Evolutionary conservation across 2,888 invertebrate genomes (phyloP).

Genomic region (Eretmocerus hayati): DNA sequence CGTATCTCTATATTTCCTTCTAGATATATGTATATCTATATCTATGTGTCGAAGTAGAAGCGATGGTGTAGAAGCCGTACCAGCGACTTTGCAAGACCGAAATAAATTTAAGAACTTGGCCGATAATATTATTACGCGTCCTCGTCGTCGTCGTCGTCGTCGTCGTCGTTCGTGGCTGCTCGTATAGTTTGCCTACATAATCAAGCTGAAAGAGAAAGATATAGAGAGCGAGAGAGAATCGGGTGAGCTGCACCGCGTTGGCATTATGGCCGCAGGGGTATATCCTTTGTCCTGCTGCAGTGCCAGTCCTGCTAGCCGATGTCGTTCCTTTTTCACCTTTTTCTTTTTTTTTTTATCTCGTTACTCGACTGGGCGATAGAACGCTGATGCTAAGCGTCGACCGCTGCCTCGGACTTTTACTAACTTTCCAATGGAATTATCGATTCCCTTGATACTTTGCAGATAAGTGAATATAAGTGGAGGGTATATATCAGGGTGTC

Average conservation of each 20-base stretch:
- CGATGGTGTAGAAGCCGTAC: no score
- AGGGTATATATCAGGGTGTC: no score
- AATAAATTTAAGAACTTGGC: slow-evolving; percentile 24
- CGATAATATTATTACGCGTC: slow-evolving; percentile 23
- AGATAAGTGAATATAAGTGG: no score
- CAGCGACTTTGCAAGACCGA: slow-evolving; percentile 14
- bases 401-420: slow-evolving; percentile 10
- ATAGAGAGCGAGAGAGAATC: no score
- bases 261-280: background rate
- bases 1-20: background rate
- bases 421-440: slow-evolving; percentile 14
- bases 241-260: no score
- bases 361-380: background rate
- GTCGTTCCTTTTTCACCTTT: background rate
- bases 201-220: slow-evolving; percentile 7
- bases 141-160: background rate
- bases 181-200: slow-evolving; percentile 3
- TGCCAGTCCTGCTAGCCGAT: no score
- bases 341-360: background rate
- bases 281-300: background rate
- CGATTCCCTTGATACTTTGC: slow-evolving; percentile 3
- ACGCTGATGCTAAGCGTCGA: background rate
- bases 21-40: no score
- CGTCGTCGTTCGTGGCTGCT: no score
- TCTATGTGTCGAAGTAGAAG: background rate